A percentile compares a stretch with the other conserved stretches of the same genome.
Evolutionary conservation across 2,888 invertebrate genomes (phyloP).

Genomic region (Lamellibrachia satsuma): DNA sequence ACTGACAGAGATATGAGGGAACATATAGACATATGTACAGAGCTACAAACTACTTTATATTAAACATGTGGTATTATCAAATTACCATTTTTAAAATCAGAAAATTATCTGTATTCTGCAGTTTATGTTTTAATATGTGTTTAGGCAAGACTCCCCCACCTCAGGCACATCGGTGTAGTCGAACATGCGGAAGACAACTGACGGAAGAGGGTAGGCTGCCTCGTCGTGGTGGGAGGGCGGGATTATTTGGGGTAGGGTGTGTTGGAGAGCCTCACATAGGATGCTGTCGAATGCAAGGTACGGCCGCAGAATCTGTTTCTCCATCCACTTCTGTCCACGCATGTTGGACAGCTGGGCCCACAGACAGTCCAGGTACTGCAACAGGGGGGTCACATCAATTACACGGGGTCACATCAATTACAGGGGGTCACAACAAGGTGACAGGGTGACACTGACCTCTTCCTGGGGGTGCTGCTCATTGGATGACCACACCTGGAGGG

Average conservation of each 20-base stretch:
- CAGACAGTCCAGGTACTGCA: conserved; percentile 88
- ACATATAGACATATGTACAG: too few species aligned
- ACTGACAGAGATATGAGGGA: too few species aligned
- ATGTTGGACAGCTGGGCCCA: conserved; percentile 94
- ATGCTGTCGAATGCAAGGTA: conserved; percentile 93
- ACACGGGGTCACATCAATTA: background rate
- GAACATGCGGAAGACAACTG: conserved; percentile 92
- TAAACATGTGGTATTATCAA: too few species aligned
- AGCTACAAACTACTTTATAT: too few species aligned
- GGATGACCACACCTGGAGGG: conserved; percentile 92
- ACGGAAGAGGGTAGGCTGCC: conserved; percentile 91
- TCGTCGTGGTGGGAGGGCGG: conserved; percentile 93
- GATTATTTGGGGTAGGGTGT: conserved; percentile 88
- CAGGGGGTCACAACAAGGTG: background rate
- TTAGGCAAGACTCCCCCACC: conserved; percentile 41
- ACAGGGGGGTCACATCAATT: conserved; percentile 22
- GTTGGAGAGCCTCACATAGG: conserved; percentile 93
- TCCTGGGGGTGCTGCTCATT: conserved; percentile 96
- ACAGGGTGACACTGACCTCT: conserved; percentile 66
- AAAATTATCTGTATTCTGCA: too few species aligned
- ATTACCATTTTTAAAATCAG: too few species aligned
- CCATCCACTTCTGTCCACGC: conserved; percentile 93
- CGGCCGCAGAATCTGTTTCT: conserved; percentile 93
- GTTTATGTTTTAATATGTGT: too few species aligned
- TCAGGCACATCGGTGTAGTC: conserved; percentile 99